Base-by-base conservation (phyloP, 2,797 vertebrate species). In the Oophaga sylvatica region DNA sequence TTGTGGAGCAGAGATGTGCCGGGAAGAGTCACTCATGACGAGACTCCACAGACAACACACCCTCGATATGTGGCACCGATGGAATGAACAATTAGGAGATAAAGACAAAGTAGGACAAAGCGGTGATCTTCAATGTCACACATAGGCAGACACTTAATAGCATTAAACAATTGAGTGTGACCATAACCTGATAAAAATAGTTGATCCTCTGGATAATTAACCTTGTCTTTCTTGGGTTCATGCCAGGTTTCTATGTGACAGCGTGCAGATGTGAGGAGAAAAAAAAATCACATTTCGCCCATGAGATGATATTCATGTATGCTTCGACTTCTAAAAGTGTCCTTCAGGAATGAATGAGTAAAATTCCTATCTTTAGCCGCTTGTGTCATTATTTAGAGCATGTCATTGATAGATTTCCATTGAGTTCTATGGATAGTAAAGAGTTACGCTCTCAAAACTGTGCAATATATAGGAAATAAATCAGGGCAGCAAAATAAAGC, bases 111-210 rank as follows among this genome's bases (percentile, higher is more conserved):
- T 79, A 89, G 80, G 88, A 89, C 84, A 83, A 81, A 89, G 88
- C 68, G 53, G 71, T 78, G 80, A 86, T 82, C 84, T 89, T 89
- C 80, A 89, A 89, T 83, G 88, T 89, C 88, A 89, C 80, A 89
- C 84, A 89, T 56, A 83, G 56, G 79, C 88, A 89, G 88, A 89
- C 80, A 87, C 79, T 89, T 87, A 89, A 89, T 89, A 83, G 84
- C 84, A 89, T 89, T 89, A 89, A 83, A 83, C 88, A 89, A 89
- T 80, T 89, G 84, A 89, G 71, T 86, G 88, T 89, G 84, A 86
- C 88, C 80, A 86, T 89, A 89, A 89, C 88, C 80, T 87, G 88
- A 89, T 89, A 89, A 89, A 89, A 89, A 89, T 89, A 87, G 88
- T 89, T 89, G 88, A 86, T 89, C 84, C 80, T 89, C 84, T 83